These are phyloP conservation scores for Anolis apletophallus DNA, from an alignment of 2,797 vertebrate species.

Conservation along the genomic window DNA sequence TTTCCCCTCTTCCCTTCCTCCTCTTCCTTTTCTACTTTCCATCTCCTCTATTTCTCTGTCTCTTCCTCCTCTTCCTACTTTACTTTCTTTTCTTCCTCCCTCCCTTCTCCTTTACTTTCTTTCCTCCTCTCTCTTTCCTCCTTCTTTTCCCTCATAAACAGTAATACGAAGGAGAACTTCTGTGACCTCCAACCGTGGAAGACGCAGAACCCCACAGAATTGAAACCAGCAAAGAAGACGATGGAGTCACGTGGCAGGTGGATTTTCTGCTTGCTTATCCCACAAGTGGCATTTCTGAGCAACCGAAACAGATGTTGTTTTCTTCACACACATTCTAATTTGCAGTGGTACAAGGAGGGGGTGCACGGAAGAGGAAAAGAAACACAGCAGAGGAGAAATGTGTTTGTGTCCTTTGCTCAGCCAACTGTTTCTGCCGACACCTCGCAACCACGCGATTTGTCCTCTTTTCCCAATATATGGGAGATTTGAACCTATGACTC, in stretches of 20 bases:
- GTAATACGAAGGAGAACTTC: neutral
- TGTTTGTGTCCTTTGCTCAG: neutral
- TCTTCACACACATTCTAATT: conserved; percentile 49
- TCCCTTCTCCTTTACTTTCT: too few species aligned
- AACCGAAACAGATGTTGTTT: conserved; percentile 65
- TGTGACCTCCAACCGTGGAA: neutral
- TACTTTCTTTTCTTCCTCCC: neutral
- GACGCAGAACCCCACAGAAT: neutral
- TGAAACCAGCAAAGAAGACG: neutral
- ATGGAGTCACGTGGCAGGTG: fast-evolving
- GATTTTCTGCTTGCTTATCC: neutral
- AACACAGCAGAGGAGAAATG: neutral
- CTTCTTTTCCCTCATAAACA: neutral
- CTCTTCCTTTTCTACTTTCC: too few species aligned
- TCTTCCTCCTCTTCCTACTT: too few species aligned
- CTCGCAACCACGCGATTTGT: neutral
- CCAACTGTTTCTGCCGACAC: neutral
- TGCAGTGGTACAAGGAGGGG: neutral
- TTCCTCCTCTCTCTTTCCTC: neutral
- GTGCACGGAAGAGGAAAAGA: neutral
- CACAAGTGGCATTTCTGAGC: fast-evolving
- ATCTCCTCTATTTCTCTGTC: too few species aligned
- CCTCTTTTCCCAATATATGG: neutral
- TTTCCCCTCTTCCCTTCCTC: too few species aligned
- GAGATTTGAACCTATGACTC: too few species aligned